Percentiles rank a stretch among this genome's conserved stretches.
Evolutionary conservation across 2,113 vertebrate genomes (phyloP).

Genomic region (Leucosticte australis): DNA sequence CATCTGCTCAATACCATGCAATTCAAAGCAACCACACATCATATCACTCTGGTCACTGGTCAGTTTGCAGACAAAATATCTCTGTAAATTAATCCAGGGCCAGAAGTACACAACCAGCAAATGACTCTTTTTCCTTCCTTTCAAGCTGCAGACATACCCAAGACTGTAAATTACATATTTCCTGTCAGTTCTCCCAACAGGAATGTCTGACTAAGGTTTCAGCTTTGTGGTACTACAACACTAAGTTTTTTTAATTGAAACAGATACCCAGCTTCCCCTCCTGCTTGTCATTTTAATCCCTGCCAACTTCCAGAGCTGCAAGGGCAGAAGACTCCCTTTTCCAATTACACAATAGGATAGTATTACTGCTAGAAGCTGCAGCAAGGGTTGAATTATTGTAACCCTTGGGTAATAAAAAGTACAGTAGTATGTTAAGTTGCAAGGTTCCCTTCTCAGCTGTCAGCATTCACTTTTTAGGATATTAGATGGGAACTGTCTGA

Average conservation of each 20-base stretch:
- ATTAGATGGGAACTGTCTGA: neutral
- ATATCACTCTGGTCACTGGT: neutral
- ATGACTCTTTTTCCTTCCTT: neutral
- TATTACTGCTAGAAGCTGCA: neutral
- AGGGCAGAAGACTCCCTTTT: conserved; percentile 6
- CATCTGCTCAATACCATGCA: neutral
- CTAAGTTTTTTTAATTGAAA: neutral
- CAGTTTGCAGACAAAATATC: neutral
- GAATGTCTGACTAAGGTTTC: conserved; percentile 13
- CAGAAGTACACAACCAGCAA: neutral
- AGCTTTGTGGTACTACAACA: neutral
- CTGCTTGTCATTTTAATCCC: neutral
- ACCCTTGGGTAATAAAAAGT: neutral
- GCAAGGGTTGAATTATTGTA: neutral
- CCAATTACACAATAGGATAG: neutral
- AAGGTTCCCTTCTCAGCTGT: neutral
- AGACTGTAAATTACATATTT: neutral
- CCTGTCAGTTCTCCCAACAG: neutral
- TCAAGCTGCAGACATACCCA: neutral
- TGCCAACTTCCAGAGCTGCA: neutral
- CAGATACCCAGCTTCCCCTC: neutral
- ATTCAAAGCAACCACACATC: neutral
- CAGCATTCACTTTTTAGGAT: neutral
- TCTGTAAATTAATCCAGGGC: neutral
- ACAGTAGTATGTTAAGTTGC: neutral